Evolutionary conservation across 2,797 vertebrate species (phyloP), one percentile per base, ranked within the genome.

Genomic region (Rousettus madagascariensis): DNA sequence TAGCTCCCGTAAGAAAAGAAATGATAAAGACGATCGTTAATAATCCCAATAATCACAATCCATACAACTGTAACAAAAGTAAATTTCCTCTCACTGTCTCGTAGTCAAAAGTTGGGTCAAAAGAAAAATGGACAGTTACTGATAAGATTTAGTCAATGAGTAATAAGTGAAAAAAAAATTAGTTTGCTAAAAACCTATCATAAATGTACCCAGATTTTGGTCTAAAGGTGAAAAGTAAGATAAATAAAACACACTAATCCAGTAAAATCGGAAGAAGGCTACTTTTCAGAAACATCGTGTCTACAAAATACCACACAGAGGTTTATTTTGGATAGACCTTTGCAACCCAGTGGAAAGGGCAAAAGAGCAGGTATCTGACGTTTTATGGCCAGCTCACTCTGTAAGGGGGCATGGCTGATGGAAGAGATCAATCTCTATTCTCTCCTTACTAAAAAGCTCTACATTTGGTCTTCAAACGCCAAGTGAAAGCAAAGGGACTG

Each of bases 41-140:
- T 4, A 85, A 77, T 75, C 41, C 84, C 33, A 86, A 65, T 30
- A 59, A 90, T 72, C 38, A 66, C 41, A 91, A 65, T 33, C 28
- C 36, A 74, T 3, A 84, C 49, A 95, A 77, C 28, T 61, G 16
- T 72, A 94, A 86, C 65, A 90, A 94, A 83, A 87, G 59, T 53
- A 46, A 77, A 91, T 41, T 88, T 17, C 49, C 28, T 59, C 43
- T 84, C 61, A 41, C 15, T 79, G 61, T 33, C 33, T 33, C 33
- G 33, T 33, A 33, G 33, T 33, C 33, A 33, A 33, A 33, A 33
- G 33, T 33, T 33, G 33, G 2, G 33, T 33, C 33, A 33, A 68
- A 12, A 92, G 59, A 43, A 79, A 95, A 91, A 49, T 30, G 24
- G 33, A 28, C 20, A 89, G n/a, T 57, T 83, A 72, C 19, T 82